A percentile compares a stretch with the other conserved stretches of the same genome.
Evolutionary conservation across 2,888 invertebrate species (phyloP).

Genomic region (Perizoma flavofasciatum): DNA sequence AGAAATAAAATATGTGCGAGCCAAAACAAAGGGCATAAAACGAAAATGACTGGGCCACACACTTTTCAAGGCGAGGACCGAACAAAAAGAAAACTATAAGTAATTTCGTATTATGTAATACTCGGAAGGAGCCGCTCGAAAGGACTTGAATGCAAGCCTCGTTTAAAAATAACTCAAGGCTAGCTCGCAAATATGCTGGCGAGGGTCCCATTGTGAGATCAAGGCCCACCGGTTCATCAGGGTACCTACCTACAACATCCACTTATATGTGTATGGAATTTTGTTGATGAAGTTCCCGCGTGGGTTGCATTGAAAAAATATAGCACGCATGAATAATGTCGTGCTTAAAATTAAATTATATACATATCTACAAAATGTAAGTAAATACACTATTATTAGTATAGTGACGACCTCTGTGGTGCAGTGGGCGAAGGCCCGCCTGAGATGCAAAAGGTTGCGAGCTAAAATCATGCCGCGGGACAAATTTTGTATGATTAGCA

Average conservation of each 20-base stretch:
- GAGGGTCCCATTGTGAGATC: conserved; percentile 80
- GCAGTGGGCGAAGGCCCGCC: too few species aligned
- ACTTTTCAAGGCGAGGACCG: conserved; percentile 66
- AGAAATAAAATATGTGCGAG: conserved; percentile 79
- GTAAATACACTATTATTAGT: too few species aligned
- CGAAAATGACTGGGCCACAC: conserved; percentile 81
- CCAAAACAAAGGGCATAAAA: conserved; percentile 80
- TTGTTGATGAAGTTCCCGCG: conserved; percentile 46
- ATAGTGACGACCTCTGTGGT: too few species aligned
- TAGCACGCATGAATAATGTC: conserved; percentile 25
- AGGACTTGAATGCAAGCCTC: conserved; percentile 74
- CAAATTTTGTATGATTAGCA: too few species aligned
- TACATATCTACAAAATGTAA: too few species aligned
- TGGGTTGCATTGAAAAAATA: conserved; percentile 45
- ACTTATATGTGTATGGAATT: conserved; percentile 50
- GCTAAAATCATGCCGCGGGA: too few species aligned
- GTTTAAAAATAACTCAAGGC: conserved; percentile 83
- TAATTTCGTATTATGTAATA: conserved; percentile 79
- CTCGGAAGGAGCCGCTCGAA: conserved; percentile 77
- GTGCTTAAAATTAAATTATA: not conserved
- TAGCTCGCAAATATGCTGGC: conserved; percentile 63
- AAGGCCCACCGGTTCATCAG: conserved; percentile 79
- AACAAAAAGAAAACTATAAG: conserved; percentile 74
- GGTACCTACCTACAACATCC: conserved; percentile 58
- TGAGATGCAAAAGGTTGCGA: too few species aligned